Conservation (phyloP, 1,140 invertebrate genomes). For the Polypedilum pembai region DNA sequence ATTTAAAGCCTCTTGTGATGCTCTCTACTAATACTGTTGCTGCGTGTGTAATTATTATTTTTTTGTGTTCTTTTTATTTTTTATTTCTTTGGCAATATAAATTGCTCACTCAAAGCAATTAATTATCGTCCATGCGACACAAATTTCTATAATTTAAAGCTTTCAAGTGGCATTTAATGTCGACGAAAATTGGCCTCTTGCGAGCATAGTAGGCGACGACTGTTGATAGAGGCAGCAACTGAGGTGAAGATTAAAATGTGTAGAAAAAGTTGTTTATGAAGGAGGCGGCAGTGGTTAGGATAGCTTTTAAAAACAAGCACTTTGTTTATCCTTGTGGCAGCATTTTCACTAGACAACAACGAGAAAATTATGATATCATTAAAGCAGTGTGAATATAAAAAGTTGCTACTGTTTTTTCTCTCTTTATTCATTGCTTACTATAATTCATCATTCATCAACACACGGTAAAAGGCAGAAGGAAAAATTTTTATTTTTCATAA, state of each 20-base stretch:
- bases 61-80: not conserved
- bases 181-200: not conserved
- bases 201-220: not conserved
- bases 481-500: not conserved
- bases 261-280: no score
- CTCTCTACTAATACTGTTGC: no score
- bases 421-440: not conserved
- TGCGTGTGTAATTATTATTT: not conserved
- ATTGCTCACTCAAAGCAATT: not conserved
- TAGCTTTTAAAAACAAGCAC: no score
- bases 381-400: no score
- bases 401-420: not conserved
- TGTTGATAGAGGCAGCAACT: no score
- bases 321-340: no score
- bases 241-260: no score
- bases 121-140: conserved; percentile 16
- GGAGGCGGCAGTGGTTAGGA: no score
- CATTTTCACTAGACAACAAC: no score
- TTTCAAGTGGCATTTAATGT: not conserved
- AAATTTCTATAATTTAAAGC: conserved; percentile 14
- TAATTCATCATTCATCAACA: conserved; percentile 9
- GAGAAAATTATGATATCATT: no score
- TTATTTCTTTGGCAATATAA: not conserved
- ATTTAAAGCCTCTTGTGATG: no score
- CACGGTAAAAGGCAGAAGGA: not conserved